Evolutionary conservation across 2,888 invertebrate species (phyloP), one percentile per base, ranked within the genome.

Genomic region (Allacma fusca): DNA sequence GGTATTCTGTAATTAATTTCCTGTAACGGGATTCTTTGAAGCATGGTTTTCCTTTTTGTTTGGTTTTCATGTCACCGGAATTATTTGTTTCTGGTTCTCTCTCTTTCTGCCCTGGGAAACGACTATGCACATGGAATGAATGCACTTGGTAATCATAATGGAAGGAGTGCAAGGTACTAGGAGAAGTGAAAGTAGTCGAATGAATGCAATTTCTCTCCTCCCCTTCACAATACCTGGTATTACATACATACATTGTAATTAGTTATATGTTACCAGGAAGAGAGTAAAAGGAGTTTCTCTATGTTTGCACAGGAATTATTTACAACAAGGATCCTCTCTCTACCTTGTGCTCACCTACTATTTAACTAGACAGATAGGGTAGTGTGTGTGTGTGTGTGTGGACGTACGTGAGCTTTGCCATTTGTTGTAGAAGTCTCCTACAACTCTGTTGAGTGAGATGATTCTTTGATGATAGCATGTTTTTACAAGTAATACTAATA

Each of bases 371-470:
- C n/a, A n/a, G n/a, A n/a, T n/a, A n/a, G n/a, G 34, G 34, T 34
- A 34, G 5, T 34, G 9, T 34, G 4, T 34, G 9, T 34, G 34
- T 34, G 34, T 9, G 4, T 34, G 34, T 34, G n/a, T n/a, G n/a
- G n/a, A n/a, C n/a, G n/a, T n/a, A n/a, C n/a, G n/a, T n/a, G n/a
- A n/a, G n/a, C n/a, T n/a, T n/a, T n/a, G n/a, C n/a, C n/a, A n/a
- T n/a, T 34, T 34, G 34, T 34, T 34, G 4, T 34, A 34, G 34
- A n/a, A n/a, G n/a, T n/a, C n/a, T n/a, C n/a, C n/a, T n/a, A n/a
- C 9, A 50, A 50, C 1, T 50, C 50, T 50, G 50, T n/a, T 50
- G 50, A 50, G 50, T 50, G 50, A 50, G 50, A 50, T 50, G 50
- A 50, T 50, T 5, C 50, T 50, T 50, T 50, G 50, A 16, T 50